Conservation (phyloP, 2,888 invertebrate species). For the Kuschelorhynchus macadamiae region DNA sequence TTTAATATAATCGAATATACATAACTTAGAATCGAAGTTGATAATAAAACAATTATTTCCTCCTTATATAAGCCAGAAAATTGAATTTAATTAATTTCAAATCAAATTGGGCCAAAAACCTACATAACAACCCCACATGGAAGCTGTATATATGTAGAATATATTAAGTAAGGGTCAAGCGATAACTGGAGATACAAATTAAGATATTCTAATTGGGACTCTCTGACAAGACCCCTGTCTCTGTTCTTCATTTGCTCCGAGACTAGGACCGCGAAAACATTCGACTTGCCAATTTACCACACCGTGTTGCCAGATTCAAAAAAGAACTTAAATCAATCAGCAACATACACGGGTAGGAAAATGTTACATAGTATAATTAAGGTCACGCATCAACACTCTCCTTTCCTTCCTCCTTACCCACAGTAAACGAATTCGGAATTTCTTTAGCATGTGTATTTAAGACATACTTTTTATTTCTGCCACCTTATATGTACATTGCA, state of each 20-base stretch:
- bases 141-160: constrained; percentile 53
- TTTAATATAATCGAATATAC: too few species aligned
- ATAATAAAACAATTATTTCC: too few species aligned
- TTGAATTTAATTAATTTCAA: constrained; percentile 3
- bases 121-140: background rate
- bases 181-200: constrained; percentile 75
- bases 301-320: constrained; percentile 11
- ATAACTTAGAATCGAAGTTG: too few species aligned
- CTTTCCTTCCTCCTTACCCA: too few species aligned
- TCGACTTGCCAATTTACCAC: constrained; percentile 12
- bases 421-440: too few species aligned
- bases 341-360: background rate
- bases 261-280: constrained; percentile 24
- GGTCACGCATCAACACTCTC: too few species aligned
- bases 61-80: too few species aligned
- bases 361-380: too few species aligned
- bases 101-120: background rate
- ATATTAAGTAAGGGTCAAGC: constrained; percentile 67
- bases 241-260: constrained; percentile 50
- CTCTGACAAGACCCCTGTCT: constrained; percentile 32
- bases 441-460: too few species aligned
- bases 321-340: background rate
- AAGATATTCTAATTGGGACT: constrained; percentile 78
- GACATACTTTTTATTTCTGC: too few species aligned
- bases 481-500: too few species aligned